Conservation (phyloP, 64 coral and sea anemone species). For the Dendrophyllia cribrosa region DNA sequence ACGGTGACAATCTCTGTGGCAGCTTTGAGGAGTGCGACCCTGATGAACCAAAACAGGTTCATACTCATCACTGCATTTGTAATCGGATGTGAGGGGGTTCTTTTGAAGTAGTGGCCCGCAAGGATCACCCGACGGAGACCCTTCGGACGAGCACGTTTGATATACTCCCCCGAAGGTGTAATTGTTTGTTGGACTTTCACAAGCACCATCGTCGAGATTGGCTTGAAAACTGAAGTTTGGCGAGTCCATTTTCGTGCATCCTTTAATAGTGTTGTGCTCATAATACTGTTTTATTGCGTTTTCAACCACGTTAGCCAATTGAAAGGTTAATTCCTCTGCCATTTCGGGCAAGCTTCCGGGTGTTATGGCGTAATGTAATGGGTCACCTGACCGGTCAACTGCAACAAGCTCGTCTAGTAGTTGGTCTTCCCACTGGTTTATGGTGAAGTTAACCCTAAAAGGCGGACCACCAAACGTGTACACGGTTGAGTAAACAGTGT, state of each 20-base stretch:
- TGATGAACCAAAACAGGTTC: constrained; percentile 80
- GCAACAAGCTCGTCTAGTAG: constrained; percentile 69
- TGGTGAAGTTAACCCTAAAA: constrained; percentile 72
- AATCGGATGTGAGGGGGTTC: constrained; percentile 75
- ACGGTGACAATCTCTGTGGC: constrained; percentile 70
- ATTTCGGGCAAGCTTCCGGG: constrained; percentile 75
- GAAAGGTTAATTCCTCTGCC: constrained; percentile 41
- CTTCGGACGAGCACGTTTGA: constrained; percentile 74
- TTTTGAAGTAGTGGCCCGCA: constrained; percentile 77
- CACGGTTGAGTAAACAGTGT: constrained; percentile 57
- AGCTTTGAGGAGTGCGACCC: constrained; percentile 72
- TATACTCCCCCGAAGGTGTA: constrained; percentile 93
- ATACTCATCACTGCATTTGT: constrained; percentile 79
- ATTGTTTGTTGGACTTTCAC: constrained; percentile 75
- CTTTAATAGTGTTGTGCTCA: constrained; percentile 88
- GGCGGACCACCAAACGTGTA: constrained; percentile 82
- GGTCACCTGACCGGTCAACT: constrained; percentile 78
- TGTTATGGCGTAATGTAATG: constrained; percentile 70
- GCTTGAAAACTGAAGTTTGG: constrained; percentile 97
- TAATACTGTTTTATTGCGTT: constrained; percentile 83
- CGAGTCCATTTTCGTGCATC: constrained; percentile 83
- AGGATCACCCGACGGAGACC: constrained; percentile 61
- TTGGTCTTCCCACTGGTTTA: constrained; percentile 85
- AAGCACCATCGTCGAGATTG: constrained; percentile 87
- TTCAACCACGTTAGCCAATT: constrained; percentile 67